Evolutionary conservation across 2,113 vertebrate species (phyloP).

Genomic region (Pogonocichla stellata): DNA sequence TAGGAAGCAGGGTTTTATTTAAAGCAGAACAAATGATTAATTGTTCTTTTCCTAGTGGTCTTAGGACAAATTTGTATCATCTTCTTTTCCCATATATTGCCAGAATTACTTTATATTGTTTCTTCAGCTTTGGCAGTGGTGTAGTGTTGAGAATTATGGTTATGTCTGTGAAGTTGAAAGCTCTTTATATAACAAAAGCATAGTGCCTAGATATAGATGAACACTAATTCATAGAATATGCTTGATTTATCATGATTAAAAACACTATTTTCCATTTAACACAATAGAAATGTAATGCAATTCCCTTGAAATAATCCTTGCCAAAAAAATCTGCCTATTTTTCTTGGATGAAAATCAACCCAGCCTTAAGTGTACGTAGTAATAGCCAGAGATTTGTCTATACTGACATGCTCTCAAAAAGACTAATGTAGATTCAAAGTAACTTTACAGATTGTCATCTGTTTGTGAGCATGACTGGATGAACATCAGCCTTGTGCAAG

Average conservation of each 20-base stretch:
- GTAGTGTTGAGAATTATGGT: neutral
- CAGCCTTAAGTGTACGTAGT: neutral
- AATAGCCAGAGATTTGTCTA: neutral
- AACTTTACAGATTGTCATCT: neutral
- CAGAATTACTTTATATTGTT: neutral
- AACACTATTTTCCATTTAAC: slow-evolving; percentile 15
- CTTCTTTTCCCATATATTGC: neutral
- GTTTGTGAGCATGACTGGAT: neutral
- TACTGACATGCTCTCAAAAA: neutral
- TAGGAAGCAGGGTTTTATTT: neutral
- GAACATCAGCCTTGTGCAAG: neutral
- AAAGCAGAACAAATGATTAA: neutral
- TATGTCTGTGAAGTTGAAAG: neutral
- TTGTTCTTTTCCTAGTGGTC: neutral
- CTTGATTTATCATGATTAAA: neutral
- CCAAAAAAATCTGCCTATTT: neutral
- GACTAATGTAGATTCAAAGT: neutral
- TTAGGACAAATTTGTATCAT: neutral
- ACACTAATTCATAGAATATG: neutral
- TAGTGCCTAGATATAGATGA: neutral
- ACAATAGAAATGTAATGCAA: neutral
- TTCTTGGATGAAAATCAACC: neutral
- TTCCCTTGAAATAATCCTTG: neutral
- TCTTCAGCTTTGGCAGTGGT: neutral
- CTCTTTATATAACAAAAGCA: neutral